Percentiles rank a stretch among this genome's conserved stretches.
phyloP scores from a whole-genome alignment of 2,888 invertebrate genomes.

The Morpho deidamia region DNA sequence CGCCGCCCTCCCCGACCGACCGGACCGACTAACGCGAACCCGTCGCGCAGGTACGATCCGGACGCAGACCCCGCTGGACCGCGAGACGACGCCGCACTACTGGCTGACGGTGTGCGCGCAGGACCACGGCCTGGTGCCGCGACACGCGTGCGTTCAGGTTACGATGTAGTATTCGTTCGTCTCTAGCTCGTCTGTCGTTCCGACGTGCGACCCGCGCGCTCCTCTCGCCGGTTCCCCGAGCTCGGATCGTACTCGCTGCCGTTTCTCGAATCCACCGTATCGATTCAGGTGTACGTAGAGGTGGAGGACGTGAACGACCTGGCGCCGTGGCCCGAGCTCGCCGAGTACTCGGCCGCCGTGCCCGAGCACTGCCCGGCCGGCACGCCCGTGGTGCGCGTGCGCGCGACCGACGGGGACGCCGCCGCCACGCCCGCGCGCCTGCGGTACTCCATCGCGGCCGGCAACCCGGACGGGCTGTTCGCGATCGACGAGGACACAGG shows the following conservation, averaged over 20 bases:
- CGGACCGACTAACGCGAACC: no score
- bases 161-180: no score
- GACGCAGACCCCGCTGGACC: slow-evolving; percentile 91
- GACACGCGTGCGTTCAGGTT: slow-evolving; percentile 90
- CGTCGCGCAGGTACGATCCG: slow-evolving; percentile 83
- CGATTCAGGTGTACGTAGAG: slow-evolving; percentile 68
- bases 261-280: background rate
- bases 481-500: slow-evolving; percentile 88
- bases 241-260: no score
- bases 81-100: slow-evolving; percentile 91
- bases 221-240: no score
- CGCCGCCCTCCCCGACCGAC: slow-evolving; percentile 85
- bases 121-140: slow-evolving; percentile 93
- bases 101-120: slow-evolving; percentile 97
- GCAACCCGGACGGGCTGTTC: slow-evolving; percentile 95
- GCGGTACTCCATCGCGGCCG: slow-evolving; percentile 90
- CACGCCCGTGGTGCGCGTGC: slow-evolving; percentile 84
- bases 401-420: slow-evolving; percentile 89
- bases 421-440: slow-evolving; percentile 82
- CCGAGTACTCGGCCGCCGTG: slow-evolving; percentile 90
- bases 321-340: slow-evolving; percentile 91
- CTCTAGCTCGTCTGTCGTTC: no score
- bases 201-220: no score
- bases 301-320: slow-evolving; percentile 97
- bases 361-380: slow-evolving; percentile 87